These are phyloP conservation scores for Drosophila anomelani DNA, from an alignment of 2,888 invertebrate species.

Conservation along the genomic window DNA sequence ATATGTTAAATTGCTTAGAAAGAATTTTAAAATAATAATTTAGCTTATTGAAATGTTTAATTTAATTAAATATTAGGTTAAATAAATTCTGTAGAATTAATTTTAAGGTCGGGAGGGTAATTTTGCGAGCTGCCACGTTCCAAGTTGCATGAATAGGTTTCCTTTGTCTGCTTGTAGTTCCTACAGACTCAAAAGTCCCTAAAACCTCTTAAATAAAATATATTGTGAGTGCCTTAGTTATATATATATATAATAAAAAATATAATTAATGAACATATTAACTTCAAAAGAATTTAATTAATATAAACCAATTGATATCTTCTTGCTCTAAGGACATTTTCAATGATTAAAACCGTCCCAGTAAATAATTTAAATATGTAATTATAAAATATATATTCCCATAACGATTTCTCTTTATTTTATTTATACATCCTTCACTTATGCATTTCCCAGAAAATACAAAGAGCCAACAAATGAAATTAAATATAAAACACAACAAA, in stretches of 20 bases:
- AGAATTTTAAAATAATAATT: not conserved
- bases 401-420: not conserved
- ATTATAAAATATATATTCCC: not conserved
- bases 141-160: too few relatives aligned
- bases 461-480: constrained; percentile 19
- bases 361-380: too few relatives aligned
- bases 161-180: not conserved
- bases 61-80: not conserved
- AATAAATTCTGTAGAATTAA: too few relatives aligned
- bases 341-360: not conserved
- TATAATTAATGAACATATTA: rapidly evolving
- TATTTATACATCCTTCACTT: not conserved
- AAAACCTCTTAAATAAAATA: not conserved
- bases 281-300: not conserved
- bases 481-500: constrained; percentile 30
- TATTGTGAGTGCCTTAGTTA: not conserved
- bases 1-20: rapidly evolving
- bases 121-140: too few relatives aligned
- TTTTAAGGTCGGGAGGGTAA: too few relatives aligned
- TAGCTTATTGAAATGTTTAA: not conserved
- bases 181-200: not conserved
- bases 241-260: not conserved
- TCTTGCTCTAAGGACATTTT: not conserved
- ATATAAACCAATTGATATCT: not conserved
- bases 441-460: constrained; percentile 3